Evolutionary conservation across 1,140 invertebrate genomes (phyloP).

Genomic region (Uloborus diversus): DNA sequence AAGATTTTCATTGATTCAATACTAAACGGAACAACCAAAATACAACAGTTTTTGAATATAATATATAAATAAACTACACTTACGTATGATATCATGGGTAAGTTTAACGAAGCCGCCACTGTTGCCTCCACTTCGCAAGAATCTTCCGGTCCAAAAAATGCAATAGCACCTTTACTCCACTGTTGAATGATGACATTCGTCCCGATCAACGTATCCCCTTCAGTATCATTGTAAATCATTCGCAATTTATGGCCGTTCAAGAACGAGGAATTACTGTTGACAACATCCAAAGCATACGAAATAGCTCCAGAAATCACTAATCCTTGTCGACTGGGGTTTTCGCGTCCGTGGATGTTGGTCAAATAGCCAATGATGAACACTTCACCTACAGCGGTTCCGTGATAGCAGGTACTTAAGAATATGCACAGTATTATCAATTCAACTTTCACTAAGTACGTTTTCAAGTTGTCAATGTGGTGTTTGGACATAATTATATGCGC

Average conservation of each 20-base stretch:
- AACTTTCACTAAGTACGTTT: too few relatives aligned
- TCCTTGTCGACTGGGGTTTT: constrained; percentile 71
- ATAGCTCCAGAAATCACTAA: constrained; percentile 90
- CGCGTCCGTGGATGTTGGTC: constrained; percentile 44
- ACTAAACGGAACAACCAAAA: too few relatives aligned
- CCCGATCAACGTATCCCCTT: constrained; percentile 82
- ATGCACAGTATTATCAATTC: too few relatives aligned
- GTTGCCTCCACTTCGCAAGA: constrained; percentile 93
- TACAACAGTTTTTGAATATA: not conserved
- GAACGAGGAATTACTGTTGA: constrained; percentile 79
- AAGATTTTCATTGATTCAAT: too few relatives aligned
- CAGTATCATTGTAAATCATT: constrained; percentile 87
- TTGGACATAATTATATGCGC: too few relatives aligned
- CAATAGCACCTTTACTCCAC: constrained; percentile 88
- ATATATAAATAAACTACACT: constrained; percentile 67
- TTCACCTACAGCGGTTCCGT: constrained; percentile 22
- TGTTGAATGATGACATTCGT: constrained; percentile 89
- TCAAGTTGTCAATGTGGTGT: too few relatives aligned
- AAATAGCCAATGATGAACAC: constrained; percentile 41
- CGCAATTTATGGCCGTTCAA: constrained; percentile 82
- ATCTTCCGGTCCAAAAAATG: constrained; percentile 95
- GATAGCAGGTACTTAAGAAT: too few relatives aligned
- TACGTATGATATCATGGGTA: constrained; percentile 98
- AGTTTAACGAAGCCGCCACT: constrained; percentile 90
- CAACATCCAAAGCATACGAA: constrained; percentile 79